Conservation (phyloP, 2,797 vertebrate species). For the Siniperca obscura region DNA sequence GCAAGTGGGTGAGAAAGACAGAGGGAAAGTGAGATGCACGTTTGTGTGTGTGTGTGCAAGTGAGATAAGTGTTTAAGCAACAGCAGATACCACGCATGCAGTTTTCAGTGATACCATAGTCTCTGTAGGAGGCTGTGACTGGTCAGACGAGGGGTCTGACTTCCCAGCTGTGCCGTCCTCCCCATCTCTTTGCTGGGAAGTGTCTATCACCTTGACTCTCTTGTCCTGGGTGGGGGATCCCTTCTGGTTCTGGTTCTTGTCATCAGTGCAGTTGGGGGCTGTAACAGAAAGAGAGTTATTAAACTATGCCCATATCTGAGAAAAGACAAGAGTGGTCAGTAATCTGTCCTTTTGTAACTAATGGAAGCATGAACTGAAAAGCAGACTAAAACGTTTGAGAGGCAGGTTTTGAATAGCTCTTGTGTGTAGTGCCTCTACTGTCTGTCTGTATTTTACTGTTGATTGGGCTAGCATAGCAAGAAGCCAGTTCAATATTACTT, state of each 20-base stretch:
- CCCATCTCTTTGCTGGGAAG: conserved; percentile 24
- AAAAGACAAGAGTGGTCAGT: conserved; percentile 10
- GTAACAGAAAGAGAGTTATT: conserved; percentile 30
- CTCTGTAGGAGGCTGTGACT: conserved; percentile 63
- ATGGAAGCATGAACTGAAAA: conserved; percentile 5
- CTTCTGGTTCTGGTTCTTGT: conserved; percentile 37
- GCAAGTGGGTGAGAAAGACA: conserved; percentile 71
- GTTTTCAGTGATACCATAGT: conserved; percentile 74
- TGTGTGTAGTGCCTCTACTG: background rate
- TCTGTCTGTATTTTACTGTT: conserved; percentile 5
- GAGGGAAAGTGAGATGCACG: conserved; percentile 56
- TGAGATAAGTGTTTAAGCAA: conserved; percentile 66
- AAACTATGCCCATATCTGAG: background rate
- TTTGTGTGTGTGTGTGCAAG: conserved; percentile 30
- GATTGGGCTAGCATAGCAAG: background rate
- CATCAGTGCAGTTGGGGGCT: conserved; percentile 31
- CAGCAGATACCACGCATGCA: conserved; percentile 65
- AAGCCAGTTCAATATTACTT: background rate
- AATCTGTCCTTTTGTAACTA: conserved; percentile 19
- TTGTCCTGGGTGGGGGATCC: conserved; percentile 35
- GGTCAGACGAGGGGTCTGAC: conserved; percentile 50
- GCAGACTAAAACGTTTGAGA: conserved; percentile 12
- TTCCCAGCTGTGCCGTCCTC: conserved; percentile 37
- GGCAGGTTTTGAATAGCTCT: conserved; percentile 10
- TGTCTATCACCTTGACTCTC: conserved; percentile 32